Base-by-base conservation (phyloP, 2,797 vertebrate species). In the Lithobates sylvaticus region DNA sequence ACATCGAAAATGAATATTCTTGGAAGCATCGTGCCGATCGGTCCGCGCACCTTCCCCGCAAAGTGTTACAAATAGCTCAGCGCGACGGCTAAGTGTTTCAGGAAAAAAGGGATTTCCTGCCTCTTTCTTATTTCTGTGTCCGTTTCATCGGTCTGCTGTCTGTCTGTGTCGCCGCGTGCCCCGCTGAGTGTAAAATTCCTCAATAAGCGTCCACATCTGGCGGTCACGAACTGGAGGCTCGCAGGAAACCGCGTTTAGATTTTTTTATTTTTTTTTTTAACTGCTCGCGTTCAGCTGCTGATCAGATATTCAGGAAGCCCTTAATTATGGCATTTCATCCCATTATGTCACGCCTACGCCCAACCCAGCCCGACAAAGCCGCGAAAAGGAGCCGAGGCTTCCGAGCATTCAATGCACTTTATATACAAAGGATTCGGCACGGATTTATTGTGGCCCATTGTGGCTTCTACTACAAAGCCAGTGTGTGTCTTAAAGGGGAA, bases 261-360 rank as follows among this genome's bases (percentile, higher is more conserved):
- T 50, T 69, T 70, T 50, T 32, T 32, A 32, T n/a, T n/a, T 29
- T 29, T 39, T 39, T 39, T 39, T 39, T 50, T 78, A 61, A 21
- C 64, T 69, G 61, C 42, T 34, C 13, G 34, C 5, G 32, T 34
- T 71, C 69, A 21, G 29, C 76, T 23, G 32, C 65, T 44, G 65
- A 4, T 68, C 16, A 78, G 34, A 78, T 65, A 5, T 44, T 69
- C 67, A 70, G 78, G 68, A 71, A 81, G 68, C 78, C 36, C 78
- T 54, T 71, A 34, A 81, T 81, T 81, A 81, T 5, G 32, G 67
- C 78, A 26, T 44, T 70, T 39, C 78, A 54, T 18, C 78, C 67
- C 5, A 64, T n/a, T 21, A 12, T 71, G 67, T 81, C 27, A 81
- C 68, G 47, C 78, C 78, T 81, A 71, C 44, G 67, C 78, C 42